Evolutionary conservation across 2,888 invertebrate species (phyloP).

Genomic region (Drosophila prostipennis): DNA sequence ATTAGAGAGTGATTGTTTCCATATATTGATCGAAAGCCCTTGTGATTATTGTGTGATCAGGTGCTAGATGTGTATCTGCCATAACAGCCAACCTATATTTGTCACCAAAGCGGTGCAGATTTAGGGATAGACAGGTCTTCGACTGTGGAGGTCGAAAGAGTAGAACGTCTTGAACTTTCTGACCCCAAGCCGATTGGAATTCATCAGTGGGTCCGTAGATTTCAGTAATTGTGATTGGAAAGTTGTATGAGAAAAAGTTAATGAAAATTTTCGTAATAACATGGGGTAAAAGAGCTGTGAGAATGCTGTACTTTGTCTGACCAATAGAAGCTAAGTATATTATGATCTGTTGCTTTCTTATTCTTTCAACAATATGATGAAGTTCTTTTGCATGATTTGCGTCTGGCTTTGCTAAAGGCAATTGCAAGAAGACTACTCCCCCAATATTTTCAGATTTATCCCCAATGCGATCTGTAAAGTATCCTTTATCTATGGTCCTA

Average conservation of each 20-base stretch:
- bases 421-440: slow-evolving; percentile 82
- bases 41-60: slow-evolving; percentile 81
- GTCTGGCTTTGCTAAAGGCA: slow-evolving; percentile 78
- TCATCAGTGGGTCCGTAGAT: slow-evolving; percentile 80
- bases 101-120: slow-evolving; percentile 83
- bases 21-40: slow-evolving; percentile 82
- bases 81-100: slow-evolving; percentile 82
- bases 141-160: slow-evolving; percentile 83
- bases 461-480: slow-evolving; percentile 80
- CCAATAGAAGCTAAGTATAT: slow-evolving; percentile 82
- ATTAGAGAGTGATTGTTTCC: slow-evolving; percentile 68
- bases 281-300: slow-evolving; percentile 81
- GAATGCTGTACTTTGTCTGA: slow-evolving; percentile 81
- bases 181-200: slow-evolving; percentile 82
- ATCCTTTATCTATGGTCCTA: slow-evolving; percentile 82
- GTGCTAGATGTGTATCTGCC: slow-evolving; percentile 83
- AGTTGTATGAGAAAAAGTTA: slow-evolving; percentile 83
- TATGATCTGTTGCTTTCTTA: slow-evolving; percentile 81
- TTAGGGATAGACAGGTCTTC: slow-evolving; percentile 83
- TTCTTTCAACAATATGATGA: slow-evolving; percentile 79
- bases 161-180: slow-evolving; percentile 81
- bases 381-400: slow-evolving; percentile 71
- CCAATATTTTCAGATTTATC: slow-evolving; percentile 80
- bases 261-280: slow-evolving; percentile 82
- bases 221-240: slow-evolving; percentile 83